Percentiles rank a stretch among this genome's conserved stretches.
Evolutionary conservation across 2,888 invertebrate genomes (phyloP).

Genomic region (Pristionchus entomophagus): DNA sequence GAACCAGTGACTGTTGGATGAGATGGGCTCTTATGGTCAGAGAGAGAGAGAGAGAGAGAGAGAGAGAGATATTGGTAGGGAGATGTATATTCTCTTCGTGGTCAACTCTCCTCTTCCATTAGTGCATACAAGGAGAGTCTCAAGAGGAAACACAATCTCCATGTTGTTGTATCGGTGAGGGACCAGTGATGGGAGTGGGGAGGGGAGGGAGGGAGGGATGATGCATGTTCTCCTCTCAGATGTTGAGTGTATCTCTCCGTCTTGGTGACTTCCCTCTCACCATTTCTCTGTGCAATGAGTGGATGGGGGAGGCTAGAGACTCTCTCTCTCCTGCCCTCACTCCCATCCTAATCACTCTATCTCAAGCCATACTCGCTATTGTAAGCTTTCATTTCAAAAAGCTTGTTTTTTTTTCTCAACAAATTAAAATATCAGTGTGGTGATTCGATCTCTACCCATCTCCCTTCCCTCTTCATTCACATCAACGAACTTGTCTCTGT

Average conservation of each 20-base stretch:
- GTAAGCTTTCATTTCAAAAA: no score
- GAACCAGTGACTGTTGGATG: background rate
- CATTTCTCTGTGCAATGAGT: background rate
- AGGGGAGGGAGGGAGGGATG: no score
- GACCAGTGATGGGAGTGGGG: no score
- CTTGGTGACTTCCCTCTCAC: background rate
- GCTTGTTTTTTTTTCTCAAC: no score
- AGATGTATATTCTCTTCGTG: background rate
- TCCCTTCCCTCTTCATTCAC: background rate
- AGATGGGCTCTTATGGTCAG: constrained; percentile 39
- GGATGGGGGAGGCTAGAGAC: background rate
- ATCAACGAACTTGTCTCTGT: background rate
- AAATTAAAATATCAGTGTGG: no score
- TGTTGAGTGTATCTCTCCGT: constrained; percentile 9
- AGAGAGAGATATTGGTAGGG: no score
- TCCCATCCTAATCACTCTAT: background rate
- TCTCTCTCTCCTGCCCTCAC: background rate
- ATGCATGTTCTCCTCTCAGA: background rate
- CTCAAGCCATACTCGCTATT: background rate
- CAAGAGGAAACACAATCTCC: background rate
- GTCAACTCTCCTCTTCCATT: constrained; percentile 23
- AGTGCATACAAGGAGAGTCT: constrained; percentile 28
- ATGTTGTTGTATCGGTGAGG: constrained; percentile 1
- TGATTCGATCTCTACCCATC: no score
- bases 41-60: no score